Evolutionary conservation across 2,113 vertebrate genomes (phyloP), one percentile per base, ranked within the genome.

Genomic region (Shinisaurus crocodilurus): DNA sequence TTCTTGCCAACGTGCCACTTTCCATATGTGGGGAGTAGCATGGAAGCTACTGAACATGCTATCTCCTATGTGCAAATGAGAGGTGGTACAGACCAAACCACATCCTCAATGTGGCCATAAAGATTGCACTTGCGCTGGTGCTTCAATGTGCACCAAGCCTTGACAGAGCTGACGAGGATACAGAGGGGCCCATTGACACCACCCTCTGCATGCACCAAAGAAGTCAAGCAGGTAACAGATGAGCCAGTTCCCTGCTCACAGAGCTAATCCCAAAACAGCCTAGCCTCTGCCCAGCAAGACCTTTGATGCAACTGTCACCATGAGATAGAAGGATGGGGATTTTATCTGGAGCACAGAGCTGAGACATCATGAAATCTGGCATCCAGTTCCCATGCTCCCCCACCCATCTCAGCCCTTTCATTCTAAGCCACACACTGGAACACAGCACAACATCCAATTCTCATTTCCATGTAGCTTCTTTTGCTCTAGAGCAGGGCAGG

Each of bases 221-320:
- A 70, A 34, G 69, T 13, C 69, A 70, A 34, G 69, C 69, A 63
- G 60, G 18, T 10, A 8, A n/a, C 23, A 16, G 1, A 18, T 5
- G 32, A 34, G 29, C 32, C 13, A 10, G 77, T 5, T 45, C 27
- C 75, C 75, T 77, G 37, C 20, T 27, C 40, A 43, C 75, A 45
- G 75, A 25, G 15, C 20, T 6, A 3, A 43, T 45, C 18, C 16
- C 1, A 43, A 0, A 65, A 43, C 85, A 0, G 0, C 0, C 0
- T 4, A 6, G 0, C 0, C 40, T 70, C 54, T 63, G 3, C 50
- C 4, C 0, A 50, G 27, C 25, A 15, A 27, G 69, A 63, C 57
- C 43, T 57, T n/a, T 37, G 3, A 0, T 7, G 81, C 85, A 88
- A 16, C 40, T 57, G 37, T 79, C 1, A 70, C 9, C 0, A 0